These are phyloP conservation scores for Epinotia nisella DNA, from an alignment of 2,888 invertebrate species.

Conservation along the genomic window DNA sequence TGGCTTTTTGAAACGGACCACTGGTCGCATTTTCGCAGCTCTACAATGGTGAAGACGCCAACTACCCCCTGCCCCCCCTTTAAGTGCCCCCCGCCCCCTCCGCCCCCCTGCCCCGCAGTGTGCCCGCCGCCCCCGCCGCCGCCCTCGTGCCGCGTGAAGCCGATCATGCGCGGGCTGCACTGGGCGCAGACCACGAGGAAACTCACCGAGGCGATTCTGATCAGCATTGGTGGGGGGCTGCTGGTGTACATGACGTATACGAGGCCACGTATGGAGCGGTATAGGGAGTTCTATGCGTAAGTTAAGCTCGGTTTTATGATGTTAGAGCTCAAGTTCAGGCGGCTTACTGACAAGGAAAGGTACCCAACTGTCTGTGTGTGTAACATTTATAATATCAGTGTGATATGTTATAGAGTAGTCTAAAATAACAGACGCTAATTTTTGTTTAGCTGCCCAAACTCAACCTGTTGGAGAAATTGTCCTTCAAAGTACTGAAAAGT, in stretches of 20 bases:
- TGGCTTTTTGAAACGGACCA: too few relatives aligned
- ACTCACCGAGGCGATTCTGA: slow-evolving; percentile 76
- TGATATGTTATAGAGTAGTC: too few relatives aligned
- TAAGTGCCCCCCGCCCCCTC: slow-evolving; percentile 62
- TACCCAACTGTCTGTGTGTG: too few relatives aligned
- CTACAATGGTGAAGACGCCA: neutral
- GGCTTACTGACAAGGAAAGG: too few relatives aligned
- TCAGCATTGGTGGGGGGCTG: slow-evolving; percentile 69
- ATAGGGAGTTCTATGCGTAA: slow-evolving; percentile 92
- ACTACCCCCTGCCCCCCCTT: slow-evolving; percentile 53
- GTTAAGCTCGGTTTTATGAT: slow-evolving; percentile 48
- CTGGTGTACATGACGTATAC: slow-evolving; percentile 69
- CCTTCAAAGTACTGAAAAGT: too few relatives aligned
- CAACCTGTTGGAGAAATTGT: too few relatives aligned
- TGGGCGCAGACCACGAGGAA: slow-evolving; percentile 85
- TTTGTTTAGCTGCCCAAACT: too few relatives aligned
- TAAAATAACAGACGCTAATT: too few relatives aligned
- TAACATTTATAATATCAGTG: too few relatives aligned
- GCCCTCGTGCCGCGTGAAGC: slow-evolving; percentile 72
- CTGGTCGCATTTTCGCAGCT: too few relatives aligned
- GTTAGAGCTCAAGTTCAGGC: too few relatives aligned
- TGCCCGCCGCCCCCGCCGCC: slow-evolving; percentile 63
- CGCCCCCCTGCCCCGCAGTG: slow-evolving; percentile 59
- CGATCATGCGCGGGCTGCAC: slow-evolving; percentile 89
- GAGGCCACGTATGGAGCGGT: slow-evolving; percentile 81